Conservation (phyloP, 2,113 vertebrate species). For the Ceyx margarethae region DNA sequence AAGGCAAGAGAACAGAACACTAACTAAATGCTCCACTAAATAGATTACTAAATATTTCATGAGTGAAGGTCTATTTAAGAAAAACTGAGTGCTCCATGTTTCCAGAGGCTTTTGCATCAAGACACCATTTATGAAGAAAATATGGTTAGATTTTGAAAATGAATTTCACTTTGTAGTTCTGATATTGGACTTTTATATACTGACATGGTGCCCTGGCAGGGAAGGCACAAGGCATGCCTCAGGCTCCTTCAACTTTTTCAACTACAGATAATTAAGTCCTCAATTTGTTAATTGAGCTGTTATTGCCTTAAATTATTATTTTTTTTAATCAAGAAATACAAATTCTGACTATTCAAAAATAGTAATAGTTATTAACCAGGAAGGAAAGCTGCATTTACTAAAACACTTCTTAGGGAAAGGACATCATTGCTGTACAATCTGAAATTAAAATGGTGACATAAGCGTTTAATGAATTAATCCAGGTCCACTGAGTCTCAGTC, state of each 20-base stretch:
- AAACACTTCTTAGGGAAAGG: background rate
- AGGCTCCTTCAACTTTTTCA: background rate
- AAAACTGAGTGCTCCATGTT: background rate
- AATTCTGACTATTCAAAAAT: background rate
- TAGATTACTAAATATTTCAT: background rate
- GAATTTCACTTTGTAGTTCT: background rate
- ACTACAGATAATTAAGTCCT: background rate
- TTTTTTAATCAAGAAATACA: background rate
- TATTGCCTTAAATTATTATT: background rate
- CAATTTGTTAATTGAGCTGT: background rate
- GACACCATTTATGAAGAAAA: background rate
- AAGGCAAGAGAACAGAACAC: background rate
- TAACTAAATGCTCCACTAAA: background rate
- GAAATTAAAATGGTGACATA: background rate
- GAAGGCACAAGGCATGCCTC: fast-evolving
- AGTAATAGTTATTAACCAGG: background rate
- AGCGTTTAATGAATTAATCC: conserved; percentile 8
- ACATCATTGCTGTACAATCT: background rate
- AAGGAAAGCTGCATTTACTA: background rate
- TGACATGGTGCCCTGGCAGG: background rate
- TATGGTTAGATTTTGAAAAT: background rate
- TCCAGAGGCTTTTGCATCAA: background rate
- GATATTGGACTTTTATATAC: background rate
- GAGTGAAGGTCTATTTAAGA: background rate
- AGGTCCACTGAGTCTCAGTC: background rate